phyloP scores from a whole-genome alignment of 2,113 vertebrate genomes.

The Tretioscincus oriximinensis region DNA sequence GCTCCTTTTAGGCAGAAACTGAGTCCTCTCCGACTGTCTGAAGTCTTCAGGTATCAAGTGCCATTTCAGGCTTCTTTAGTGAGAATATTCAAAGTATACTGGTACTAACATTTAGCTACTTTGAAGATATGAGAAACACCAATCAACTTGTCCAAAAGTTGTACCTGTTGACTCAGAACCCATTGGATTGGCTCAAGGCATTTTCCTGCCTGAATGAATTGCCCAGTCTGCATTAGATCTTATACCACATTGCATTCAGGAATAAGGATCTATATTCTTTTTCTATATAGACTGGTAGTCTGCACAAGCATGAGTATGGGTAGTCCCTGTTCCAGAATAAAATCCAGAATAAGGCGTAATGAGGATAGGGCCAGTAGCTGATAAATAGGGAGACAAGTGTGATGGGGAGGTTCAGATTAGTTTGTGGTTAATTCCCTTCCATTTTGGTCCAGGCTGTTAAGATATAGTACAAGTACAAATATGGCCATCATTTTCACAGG shows the following conservation, averaged over 20 bases:
- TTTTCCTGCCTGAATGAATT: background rate
- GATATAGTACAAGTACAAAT: background rate
- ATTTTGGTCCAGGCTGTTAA: background rate
- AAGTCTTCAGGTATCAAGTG: constrained; percentile 12
- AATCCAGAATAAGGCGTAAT: too few species aligned
- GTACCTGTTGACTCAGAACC: background rate
- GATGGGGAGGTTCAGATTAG: too few species aligned
- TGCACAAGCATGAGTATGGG: too few species aligned
- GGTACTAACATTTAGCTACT: background rate
- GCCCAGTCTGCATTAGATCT: too few species aligned
- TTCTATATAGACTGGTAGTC: too few species aligned
- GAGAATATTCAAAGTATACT: background rate
- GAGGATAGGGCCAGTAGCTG: too few species aligned
- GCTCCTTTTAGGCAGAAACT: background rate
- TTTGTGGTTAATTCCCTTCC: background rate
- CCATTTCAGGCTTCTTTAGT: background rate
- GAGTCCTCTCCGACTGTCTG: background rate
- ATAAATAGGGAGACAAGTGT: too few species aligned
- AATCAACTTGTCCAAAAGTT: background rate
- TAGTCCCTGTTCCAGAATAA: too few species aligned
- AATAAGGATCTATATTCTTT: too few species aligned
- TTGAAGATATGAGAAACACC: background rate
- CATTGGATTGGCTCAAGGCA: too few species aligned
- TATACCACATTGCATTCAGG: too few species aligned
- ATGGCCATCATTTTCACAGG: background rate